phyloP scores from a whole-genome alignment of 2,797 vertebrate genomes.

The Smutsia temminckii region DNA sequence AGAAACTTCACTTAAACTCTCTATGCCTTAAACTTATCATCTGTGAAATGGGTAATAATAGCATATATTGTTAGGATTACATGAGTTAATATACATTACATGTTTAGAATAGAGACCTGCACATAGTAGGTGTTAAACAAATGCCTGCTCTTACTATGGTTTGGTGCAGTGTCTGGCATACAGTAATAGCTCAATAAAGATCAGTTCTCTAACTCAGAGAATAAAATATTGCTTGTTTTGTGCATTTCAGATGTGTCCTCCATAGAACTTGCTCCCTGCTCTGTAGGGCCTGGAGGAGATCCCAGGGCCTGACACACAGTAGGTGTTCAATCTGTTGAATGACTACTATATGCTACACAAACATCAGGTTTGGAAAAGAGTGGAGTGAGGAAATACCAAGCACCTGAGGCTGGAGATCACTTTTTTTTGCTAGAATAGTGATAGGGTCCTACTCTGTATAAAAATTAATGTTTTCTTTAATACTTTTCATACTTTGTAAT shows the following conservation, averaged over 20 bases:
- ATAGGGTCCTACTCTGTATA: not conserved
- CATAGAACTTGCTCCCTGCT: not conserved
- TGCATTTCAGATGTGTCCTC: not conserved
- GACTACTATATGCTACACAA: fast-evolving
- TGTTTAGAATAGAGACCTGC: not conserved
- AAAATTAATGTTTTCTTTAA: not conserved
- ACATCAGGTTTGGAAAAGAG: not conserved
- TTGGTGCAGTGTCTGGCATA: not conserved
- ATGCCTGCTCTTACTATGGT: not conserved
- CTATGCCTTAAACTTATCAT: not conserved
- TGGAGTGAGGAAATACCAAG: not conserved
- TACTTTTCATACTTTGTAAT: not conserved
- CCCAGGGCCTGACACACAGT: not conserved
- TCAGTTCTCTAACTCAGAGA: not conserved
- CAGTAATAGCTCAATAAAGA: not conserved
- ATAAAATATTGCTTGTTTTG: not conserved
- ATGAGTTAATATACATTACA: not conserved
- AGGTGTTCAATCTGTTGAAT: not conserved
- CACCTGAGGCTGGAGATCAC: not conserved
- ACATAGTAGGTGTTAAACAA: not conserved
- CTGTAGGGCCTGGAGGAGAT: not conserved
- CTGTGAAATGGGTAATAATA: not conserved
- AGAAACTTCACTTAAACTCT: not conserved
- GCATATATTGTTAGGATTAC: not conserved
- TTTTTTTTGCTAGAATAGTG: not conserved